phyloP scores from a whole-genome alignment of 2,888 invertebrate genomes.

The Ctena decussata region DNA sequence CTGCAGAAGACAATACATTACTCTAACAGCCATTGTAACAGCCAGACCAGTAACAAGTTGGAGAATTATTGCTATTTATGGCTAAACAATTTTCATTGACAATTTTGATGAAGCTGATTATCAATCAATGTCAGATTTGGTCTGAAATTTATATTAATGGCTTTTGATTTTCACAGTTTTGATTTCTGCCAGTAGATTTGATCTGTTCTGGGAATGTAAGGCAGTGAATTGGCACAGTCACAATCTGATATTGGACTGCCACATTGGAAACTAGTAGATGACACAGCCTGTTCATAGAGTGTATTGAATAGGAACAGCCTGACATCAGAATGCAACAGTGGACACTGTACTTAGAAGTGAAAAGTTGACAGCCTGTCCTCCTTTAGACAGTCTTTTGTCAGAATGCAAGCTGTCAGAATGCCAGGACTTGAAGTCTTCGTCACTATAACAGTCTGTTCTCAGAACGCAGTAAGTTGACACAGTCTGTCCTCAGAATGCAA shows the following conservation, averaged over 20 bases:
- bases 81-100: not conserved
- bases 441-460: too few species aligned
- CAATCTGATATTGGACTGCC: too few species aligned
- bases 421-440: too few species aligned
- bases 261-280: too few species aligned
- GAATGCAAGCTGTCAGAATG: too few species aligned
- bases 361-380: too few species aligned
- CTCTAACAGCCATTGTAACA: not conserved
- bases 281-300: not conserved
- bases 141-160: conserved; percentile 2
- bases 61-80: conserved; percentile 6
- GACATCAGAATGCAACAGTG: not conserved
- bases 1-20: not conserved
- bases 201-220: too few species aligned
- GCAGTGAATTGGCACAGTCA: too few species aligned
- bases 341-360: too few species aligned
- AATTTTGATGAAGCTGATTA: not conserved
- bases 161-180: not conserved
- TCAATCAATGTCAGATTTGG: not conserved
- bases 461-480: too few species aligned
- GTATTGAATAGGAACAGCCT: not conserved
- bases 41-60: not conserved
- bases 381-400: too few species aligned
- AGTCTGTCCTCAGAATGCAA: too few species aligned
- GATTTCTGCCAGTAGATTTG: not conserved